Percentiles rank a stretch among this genome's conserved stretches.
These are phyloP conservation scores for Heliconius nattereri DNA, from an alignment of 1,140 invertebrate genomes.

Conservation along the genomic window DNA sequence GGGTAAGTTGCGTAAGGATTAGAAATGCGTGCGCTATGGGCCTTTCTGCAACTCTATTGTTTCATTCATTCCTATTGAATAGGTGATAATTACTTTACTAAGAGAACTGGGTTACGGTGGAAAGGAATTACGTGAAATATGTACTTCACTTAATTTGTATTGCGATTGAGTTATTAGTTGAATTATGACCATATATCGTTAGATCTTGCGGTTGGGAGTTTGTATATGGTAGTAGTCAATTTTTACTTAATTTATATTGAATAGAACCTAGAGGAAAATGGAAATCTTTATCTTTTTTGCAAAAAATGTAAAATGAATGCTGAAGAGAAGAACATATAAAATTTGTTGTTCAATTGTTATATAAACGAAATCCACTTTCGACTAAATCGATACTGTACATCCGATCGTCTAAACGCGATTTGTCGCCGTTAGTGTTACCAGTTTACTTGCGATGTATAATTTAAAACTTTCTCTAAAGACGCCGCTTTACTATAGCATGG, in stretches of 20 bases:
- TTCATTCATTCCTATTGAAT: slow-evolving; percentile 37
- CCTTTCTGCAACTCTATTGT: slow-evolving; percentile 33
- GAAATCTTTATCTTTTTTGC: background rate
- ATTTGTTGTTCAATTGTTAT: background rate
- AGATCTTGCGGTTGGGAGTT: background rate
- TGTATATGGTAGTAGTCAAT: slow-evolving; percentile 17
- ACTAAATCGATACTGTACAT: slow-evolving; percentile 27
- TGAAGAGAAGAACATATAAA: no score
- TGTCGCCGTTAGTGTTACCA: slow-evolving; percentile 62
- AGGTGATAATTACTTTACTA: slow-evolving; percentile 36
- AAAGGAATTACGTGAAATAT: slow-evolving; percentile 32
- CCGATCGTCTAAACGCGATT: slow-evolving; percentile 35
- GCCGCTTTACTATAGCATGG: slow-evolving; percentile 38
- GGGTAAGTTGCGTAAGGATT: slow-evolving; percentile 30
- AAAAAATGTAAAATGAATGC: background rate
- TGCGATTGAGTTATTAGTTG: slow-evolving; percentile 26
- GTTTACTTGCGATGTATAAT: slow-evolving; percentile 71
- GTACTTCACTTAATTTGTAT: slow-evolving; percentile 21
- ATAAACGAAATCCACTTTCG: slow-evolving; percentile 30
- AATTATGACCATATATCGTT: slow-evolving; percentile 20
- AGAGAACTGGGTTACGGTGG: slow-evolving; percentile 34
- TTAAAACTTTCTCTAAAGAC: slow-evolving; percentile 75
- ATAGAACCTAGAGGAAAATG: no score
- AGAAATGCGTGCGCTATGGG: slow-evolving; percentile 32
- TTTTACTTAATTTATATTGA: background rate